Conservation (phyloP, 2,113 vertebrate species). For the Odocoileus hemionus region DNA sequence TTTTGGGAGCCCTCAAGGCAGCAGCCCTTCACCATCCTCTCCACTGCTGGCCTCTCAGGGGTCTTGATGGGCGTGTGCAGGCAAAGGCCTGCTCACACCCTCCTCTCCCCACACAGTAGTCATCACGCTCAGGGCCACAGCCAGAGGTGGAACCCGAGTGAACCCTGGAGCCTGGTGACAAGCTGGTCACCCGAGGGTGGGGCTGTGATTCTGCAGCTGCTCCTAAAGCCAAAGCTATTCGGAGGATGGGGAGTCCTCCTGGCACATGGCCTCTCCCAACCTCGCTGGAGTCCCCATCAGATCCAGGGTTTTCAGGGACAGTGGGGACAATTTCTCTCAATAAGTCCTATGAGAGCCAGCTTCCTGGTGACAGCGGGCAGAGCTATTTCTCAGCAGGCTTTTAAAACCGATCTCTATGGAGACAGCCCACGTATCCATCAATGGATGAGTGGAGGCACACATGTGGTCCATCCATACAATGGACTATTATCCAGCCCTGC, state of each 20-base stretch:
- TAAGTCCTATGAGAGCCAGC: background rate
- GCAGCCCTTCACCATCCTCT: background rate
- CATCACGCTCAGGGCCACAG: background rate
- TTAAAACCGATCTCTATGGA: rapidly evolving
- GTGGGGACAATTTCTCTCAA: background rate
- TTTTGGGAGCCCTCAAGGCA: background rate
- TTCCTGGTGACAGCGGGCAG: background rate
- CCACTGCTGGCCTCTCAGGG: background rate
- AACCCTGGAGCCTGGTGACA: background rate
- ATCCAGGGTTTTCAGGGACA: background rate
- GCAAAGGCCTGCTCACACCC: rapidly evolving
- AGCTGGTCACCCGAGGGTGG: rapidly evolving
- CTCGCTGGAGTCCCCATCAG: rapidly evolving
- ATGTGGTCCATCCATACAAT: too few relatives aligned
- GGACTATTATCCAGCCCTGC: background rate
- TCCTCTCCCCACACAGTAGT: rapidly evolving
- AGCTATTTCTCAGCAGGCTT: background rate
- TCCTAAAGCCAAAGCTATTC: background rate
- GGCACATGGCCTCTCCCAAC: background rate
- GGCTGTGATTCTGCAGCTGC: background rate
- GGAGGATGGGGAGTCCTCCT: background rate
- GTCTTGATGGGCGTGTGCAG: background rate
- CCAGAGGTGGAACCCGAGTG: background rate
- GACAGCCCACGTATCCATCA: background rate
- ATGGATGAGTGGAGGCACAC: rapidly evolving